Base-by-base conservation (phyloP, 1,140 invertebrate species). In the Cryptotermes secundus region DNA sequence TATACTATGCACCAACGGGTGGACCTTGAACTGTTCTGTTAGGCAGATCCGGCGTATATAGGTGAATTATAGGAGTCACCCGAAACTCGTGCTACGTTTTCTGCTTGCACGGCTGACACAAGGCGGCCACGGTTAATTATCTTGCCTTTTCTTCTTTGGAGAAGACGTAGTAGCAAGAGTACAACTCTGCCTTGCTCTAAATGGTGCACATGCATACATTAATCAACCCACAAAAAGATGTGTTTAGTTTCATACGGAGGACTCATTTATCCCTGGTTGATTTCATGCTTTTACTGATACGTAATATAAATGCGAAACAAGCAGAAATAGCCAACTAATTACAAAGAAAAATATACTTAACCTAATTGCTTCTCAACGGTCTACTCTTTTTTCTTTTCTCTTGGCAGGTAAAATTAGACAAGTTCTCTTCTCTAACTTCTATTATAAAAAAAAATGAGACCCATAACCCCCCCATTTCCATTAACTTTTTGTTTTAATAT, bases 381-480 rank as follows among this genome's bases (percentile, higher is more conserved):
- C 53, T 72, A 31, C 59, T 72, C 26, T 31, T 6, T 31, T 31
- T 49, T 14, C 79, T 81, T 45, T 24, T n/a, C 42, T 82, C 84
- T 85, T 82, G 84, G 81, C 84, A 85, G 84, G 84, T 34, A 85
- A 85, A 84, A n/a, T 72, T 72, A 82, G 65, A 65, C 38, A 85
- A 53, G 26, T 72, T 83, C 82, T 72, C 31, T 83, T 42, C 65
- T 38, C 81, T 81, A 45, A 53, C 36, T 53, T 85, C 34, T 85
- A 16, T 35, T 65, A 24, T 72, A 59, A 34, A 82, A 65, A 85
- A 82, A 85, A 83, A 85, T 45, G 83, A 83, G 82, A 84, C 59
- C 85, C 42, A 26, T 59, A 49, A 49, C 45, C 45, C 84, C 45
- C 36, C 53, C 65, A 81, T 84, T 80, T 79, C 83, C 83, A 72